Evolutionary conservation across 2,888 invertebrate species (phyloP).

Genomic region (Tetragonula carbonaria): DNA sequence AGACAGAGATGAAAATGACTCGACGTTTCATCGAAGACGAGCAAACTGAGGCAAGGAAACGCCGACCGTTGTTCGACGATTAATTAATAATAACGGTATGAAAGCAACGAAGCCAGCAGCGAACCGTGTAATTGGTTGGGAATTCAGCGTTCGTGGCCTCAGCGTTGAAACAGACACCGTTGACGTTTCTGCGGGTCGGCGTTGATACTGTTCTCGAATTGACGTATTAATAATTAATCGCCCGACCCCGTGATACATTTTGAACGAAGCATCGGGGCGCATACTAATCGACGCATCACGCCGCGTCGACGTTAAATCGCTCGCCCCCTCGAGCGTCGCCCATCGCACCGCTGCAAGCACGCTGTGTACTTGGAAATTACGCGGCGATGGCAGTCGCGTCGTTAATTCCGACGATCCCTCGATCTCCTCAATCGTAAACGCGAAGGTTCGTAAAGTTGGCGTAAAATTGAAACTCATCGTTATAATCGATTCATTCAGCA

Average conservation of each 20-base stretch:
- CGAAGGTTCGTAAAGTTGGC: slow-evolving; percentile 27
- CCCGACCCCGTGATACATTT: slow-evolving; percentile 43
- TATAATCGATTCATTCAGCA: slow-evolving; percentile 39
- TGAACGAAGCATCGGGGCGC: slow-evolving; percentile 34
- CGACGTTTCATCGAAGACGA: not conserved
- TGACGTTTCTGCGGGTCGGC: slow-evolving; percentile 35
- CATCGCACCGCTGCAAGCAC: no score
- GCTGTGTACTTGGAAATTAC: slow-evolving; percentile 25
- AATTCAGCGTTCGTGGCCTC: slow-evolving; percentile 25
- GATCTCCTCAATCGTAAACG: slow-evolving; percentile 17
- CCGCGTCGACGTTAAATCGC: slow-evolving; percentile 21
- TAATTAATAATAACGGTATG: not conserved
- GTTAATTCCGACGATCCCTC: slow-evolving; percentile 26
- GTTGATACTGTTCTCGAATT: slow-evolving; percentile 50
- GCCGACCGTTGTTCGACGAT: not conserved
- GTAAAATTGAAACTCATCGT: not conserved
- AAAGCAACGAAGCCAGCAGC: not conserved
- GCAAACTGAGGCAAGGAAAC: not conserved
- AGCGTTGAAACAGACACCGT: slow-evolving; percentile 28
- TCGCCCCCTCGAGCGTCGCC: no score
- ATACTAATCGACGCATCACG: slow-evolving; percentile 33
- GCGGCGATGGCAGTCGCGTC: not conserved
- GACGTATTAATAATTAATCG: slow-evolving; percentile 60
- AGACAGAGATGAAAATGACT: not conserved
- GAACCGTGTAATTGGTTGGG: slow-evolving; percentile 3